Conservation (phyloP, 2,113 vertebrate genomes). For the Sterna hirundo region DNA sequence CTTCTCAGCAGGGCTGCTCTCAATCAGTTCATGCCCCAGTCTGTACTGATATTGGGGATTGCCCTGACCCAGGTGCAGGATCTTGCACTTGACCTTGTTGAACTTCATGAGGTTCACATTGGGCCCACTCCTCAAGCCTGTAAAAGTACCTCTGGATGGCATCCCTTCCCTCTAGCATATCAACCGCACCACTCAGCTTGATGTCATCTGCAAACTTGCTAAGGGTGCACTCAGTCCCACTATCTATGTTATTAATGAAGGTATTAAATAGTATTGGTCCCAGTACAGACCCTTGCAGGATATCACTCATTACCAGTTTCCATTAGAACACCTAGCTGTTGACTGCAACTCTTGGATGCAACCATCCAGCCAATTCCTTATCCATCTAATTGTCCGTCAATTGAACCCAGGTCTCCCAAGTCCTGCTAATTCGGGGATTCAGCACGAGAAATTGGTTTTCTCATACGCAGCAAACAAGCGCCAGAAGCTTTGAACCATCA, state of each 20-base stretch:
- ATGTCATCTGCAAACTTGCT: not conserved
- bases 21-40: not conserved
- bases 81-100: not conserved
- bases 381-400: not conserved
- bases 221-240: not conserved
- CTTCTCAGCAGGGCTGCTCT: not conserved
- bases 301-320: not conserved
- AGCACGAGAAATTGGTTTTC: not conserved
- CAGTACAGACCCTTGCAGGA: not conserved
- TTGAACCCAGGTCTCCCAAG: not conserved
- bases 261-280: not conserved
- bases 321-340: not conserved
- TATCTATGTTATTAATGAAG: not conserved
- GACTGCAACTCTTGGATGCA: not conserved
- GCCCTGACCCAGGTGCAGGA: not conserved
- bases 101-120: not conserved
- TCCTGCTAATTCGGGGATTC: not conserved
- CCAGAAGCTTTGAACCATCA: not conserved
- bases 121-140: not conserved
- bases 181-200: not conserved
- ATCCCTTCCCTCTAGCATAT: fast-evolving
- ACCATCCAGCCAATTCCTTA: not conserved
- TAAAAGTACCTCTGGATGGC: not conserved
- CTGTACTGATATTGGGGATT: not conserved
- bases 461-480: not conserved